phyloP scores from a whole-genome alignment of 2,797 vertebrate species.

The Alectoris magna region DNA sequence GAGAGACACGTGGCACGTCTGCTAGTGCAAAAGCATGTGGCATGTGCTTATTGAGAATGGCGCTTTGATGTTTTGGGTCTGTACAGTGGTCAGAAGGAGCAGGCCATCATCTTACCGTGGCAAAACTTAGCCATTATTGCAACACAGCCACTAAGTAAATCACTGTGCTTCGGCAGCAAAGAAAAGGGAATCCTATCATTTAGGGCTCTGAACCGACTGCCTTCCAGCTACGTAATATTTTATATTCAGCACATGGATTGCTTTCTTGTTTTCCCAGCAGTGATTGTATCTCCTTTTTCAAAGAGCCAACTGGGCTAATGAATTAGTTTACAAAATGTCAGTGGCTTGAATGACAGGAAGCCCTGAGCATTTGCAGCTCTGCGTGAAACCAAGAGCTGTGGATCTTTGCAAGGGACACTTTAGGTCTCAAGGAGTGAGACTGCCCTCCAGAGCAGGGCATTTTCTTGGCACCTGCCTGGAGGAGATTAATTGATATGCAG shows the following conservation, averaged over 20 bases:
- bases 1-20: not conserved
- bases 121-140: not conserved
- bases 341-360: not conserved
- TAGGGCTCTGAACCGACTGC: not conserved
- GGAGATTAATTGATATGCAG: rapidly evolving
- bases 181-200: not conserved
- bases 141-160: not conserved
- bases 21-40: not conserved
- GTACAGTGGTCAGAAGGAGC: not conserved
- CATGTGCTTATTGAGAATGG: not conserved
- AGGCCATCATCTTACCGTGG: rapidly evolving
- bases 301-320: not conserved
- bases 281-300: not conserved
- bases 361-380: rapidly evolving
- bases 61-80: not conserved
- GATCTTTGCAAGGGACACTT: not conserved
- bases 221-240: not conserved
- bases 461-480: not conserved
- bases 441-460: not conserved
- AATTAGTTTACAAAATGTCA: not conserved
- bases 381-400: not conserved
- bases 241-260: not conserved
- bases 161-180: not conserved
- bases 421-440: not conserved
- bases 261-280: not conserved